Conservation (phyloP, 2,113 vertebrate genomes). For the Donacobius atricapilla region DNA sequence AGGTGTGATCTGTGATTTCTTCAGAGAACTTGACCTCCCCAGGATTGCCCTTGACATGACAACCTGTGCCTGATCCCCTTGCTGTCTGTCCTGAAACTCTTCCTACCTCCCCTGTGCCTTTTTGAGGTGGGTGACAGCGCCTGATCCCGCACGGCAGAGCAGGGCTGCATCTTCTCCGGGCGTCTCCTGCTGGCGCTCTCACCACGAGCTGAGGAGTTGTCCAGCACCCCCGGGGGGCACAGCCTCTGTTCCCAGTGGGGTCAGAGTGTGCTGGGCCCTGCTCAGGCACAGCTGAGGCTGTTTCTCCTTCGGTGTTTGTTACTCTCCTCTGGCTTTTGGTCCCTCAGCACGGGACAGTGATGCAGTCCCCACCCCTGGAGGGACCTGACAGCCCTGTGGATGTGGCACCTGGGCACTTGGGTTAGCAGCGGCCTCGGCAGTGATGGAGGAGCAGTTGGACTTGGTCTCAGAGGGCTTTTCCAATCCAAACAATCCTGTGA, state of each 20-base stretch:
- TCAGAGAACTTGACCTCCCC: not conserved
- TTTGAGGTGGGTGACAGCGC: not conserved
- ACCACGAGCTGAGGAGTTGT: fast-evolving
- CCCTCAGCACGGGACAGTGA: not conserved
- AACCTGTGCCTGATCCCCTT: fast-evolving
- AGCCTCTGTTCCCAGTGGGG: fast-evolving
- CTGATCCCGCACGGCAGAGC: fast-evolving
- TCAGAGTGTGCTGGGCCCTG: fast-evolving
- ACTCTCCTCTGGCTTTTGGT: not conserved
- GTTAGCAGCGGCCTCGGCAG: not conserved
- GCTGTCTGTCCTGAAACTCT: not conserved
- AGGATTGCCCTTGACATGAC: fast-evolving
- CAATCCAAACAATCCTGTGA: not conserved
- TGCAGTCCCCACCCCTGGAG: not conserved
- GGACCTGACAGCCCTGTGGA: fast-evolving
- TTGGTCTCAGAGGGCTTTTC: not conserved
- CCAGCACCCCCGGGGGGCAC: not conserved
- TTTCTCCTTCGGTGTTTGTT: not conserved
- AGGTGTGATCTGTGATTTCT: fast-evolving
- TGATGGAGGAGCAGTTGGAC: not conserved
- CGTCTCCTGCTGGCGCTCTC: not conserved
- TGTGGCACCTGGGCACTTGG: not conserved
- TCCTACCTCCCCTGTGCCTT: not conserved
- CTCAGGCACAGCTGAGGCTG: fast-evolving
- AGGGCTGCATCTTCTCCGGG: not conserved